Conservation (phyloP, 2,888 invertebrate species). For the Dynastes maya region DNA sequence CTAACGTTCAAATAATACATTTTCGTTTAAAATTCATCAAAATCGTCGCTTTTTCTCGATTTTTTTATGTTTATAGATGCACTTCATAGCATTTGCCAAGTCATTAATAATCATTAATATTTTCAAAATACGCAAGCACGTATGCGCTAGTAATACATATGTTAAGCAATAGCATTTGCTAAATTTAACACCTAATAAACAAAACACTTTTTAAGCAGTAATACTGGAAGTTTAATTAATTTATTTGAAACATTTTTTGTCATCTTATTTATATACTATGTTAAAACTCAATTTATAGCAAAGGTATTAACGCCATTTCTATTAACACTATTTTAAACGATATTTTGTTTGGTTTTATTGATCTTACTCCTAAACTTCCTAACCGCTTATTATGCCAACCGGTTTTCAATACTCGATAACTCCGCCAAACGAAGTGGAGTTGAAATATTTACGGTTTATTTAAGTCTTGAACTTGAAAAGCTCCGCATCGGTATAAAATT, state of each 20-base stretch:
- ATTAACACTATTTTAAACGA: background rate
- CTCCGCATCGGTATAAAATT: background rate
- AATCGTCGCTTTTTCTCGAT: background rate
- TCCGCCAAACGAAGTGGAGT: background rate
- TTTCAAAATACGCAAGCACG: slow-evolving; percentile 6
- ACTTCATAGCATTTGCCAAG: slow-evolving; percentile 20
- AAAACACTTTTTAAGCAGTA: too few species aligned
- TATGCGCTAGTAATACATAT: background rate
- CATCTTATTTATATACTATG: background rate
- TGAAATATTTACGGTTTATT: slow-evolving; percentile 12
- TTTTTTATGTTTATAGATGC: slow-evolving; percentile 24
- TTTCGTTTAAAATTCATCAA: background rate
- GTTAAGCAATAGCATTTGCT: background rate
- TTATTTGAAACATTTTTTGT: background rate
- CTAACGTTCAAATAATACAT: background rate
- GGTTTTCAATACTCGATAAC: background rate
- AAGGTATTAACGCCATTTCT: background rate
- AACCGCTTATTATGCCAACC: background rate
- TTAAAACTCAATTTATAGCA: background rate
- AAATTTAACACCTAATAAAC: slow-evolving; percentile 15
- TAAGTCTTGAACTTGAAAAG: slow-evolving; percentile 21
- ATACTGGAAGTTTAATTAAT: background rate
- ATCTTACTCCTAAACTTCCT: background rate
- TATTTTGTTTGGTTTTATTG: background rate
- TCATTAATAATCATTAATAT: slow-evolving; percentile 13